phyloP scores from a whole-genome alignment of 2,888 invertebrate genomes.

The Cantharis lateralis region DNA sequence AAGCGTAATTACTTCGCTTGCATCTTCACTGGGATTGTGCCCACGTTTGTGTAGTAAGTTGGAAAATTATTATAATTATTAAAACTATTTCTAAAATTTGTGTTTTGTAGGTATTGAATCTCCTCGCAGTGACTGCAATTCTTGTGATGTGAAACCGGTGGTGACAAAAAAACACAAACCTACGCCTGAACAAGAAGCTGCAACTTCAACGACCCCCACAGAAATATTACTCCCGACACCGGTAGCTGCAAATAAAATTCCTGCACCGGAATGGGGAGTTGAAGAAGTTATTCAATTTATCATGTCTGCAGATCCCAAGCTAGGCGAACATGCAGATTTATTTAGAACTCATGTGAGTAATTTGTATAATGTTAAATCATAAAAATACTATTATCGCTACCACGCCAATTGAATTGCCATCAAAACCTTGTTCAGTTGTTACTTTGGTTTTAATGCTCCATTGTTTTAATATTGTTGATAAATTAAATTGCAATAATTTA shows the following conservation, averaged over 20 bases:
- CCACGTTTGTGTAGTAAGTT: constrained; percentile 60
- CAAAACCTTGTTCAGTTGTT: not conserved
- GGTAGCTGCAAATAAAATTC: constrained; percentile 55
- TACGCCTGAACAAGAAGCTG: constrained; percentile 65
- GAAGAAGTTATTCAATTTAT: constrained; percentile 95
- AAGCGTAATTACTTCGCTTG: constrained; percentile 60
- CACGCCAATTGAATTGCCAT: too few species aligned
- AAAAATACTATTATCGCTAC: not conserved
- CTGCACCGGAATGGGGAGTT: constrained; percentile 87
- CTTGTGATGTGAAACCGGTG: constrained; percentile 46
- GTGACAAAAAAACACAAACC: constrained; percentile 52
- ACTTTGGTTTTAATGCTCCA: not conserved
- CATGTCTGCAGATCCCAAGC: constrained; percentile 79
- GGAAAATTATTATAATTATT: not conserved
- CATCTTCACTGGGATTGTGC: constrained; percentile 62
- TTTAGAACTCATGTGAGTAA: constrained; percentile 90
- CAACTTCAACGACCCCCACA: constrained; percentile 68
- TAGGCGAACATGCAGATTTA: constrained; percentile 86
- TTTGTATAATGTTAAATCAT: not conserved
- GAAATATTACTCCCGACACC: constrained; percentile 53
- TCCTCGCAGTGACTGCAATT: constrained; percentile 43
- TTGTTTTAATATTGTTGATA: not conserved
- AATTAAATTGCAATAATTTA: not conserved
- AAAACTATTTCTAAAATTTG: not conserved
- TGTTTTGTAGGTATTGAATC: constrained; percentile 44